phyloP scores from a whole-genome alignment of 2,113 vertebrate species.

The Sander lucioperca region DNA sequence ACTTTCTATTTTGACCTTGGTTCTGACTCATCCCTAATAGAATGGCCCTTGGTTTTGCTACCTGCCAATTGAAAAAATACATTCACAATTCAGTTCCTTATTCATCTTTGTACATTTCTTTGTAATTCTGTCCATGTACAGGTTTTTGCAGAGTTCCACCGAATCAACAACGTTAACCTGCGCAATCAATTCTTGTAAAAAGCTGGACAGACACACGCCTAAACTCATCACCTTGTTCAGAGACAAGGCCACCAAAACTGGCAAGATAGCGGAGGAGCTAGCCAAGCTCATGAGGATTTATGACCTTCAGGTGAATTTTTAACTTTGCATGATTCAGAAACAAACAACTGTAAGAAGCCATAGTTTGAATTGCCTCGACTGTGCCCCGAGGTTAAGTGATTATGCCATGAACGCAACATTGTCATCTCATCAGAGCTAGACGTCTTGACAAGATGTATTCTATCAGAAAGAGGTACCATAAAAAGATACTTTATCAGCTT shows the following conservation, averaged over 20 bases:
- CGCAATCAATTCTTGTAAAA: background rate
- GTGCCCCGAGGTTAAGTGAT: too few species aligned
- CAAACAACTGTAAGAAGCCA: background rate
- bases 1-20: too few species aligned
- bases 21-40: too few species aligned
- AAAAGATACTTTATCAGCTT: too few species aligned
- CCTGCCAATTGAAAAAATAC: constrained; percentile 1
- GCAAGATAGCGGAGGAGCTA: background rate
- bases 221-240: background rate
- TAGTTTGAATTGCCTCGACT: background rate
- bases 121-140: constrained; percentile 27
- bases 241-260: background rate
- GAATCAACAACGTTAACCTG: constrained; percentile 17
- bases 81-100: background rate
- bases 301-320: background rate
- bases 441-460: too few species aligned
- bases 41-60: background rate
- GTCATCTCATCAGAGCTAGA: too few species aligned
- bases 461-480: too few species aligned
- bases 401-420: background rate
- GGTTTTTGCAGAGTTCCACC: constrained; percentile 22
- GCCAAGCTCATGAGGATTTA: too few species aligned
- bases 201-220: background rate
- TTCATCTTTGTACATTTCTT: constrained; percentile 3
- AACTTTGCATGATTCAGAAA: background rate